Base-by-base conservation (phyloP, 2,797 vertebrate genomes). In the Parauchenoglanis ngamensis region DNA sequence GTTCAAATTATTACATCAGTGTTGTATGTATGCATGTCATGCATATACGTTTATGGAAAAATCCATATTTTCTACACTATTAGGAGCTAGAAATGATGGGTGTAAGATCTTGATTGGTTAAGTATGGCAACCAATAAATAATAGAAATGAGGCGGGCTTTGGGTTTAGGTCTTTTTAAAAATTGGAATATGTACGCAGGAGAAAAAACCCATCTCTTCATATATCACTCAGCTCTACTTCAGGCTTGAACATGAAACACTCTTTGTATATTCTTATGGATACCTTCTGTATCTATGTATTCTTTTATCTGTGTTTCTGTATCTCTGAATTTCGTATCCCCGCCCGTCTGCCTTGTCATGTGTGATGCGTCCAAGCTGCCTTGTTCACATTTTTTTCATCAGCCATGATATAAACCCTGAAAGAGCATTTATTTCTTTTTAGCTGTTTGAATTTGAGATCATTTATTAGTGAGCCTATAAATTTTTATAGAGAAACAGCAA, bases 331-430 rank as follows among this genome's bases (percentile, higher is more conserved):
- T 19, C n/a, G 75, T 75, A 40, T 25, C 23, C 17, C 19, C 19
- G 1, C 7, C 35, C 21, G 15, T 25, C 61, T 25, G 52, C 46
- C 81, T 67, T 87, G 44, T 68, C 59, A 83, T 21, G 17, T 76
- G 12, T 11, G 28, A 83, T n/a, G 59, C 0, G 7, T 65, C 28
- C 11, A 23, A 84, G 59, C 61, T 80, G 82, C 75, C 83, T 87
- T 73, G 54, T 84, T 63, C 21, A 31, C 8, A 7, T 49, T 40
- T 67, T 83, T 52, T 10, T 6, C 2, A 10, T 31, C n/a, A 31
- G 0, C 1, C 10, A 23, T 49, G 12, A 23, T 59, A 25, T 23
- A 44, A 61, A 59, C 19, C 54, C 10, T 40, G 7, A 59, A 79
- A 23, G 10, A 11, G 28, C 4, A 15, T 59, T 63, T 46, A 61